A percentile compares a stretch with the other conserved stretches of the same genome.
Evolutionary conservation across 2,797 vertebrate genomes (phyloP).

Genomic region (Sebastes itinus): DNA sequence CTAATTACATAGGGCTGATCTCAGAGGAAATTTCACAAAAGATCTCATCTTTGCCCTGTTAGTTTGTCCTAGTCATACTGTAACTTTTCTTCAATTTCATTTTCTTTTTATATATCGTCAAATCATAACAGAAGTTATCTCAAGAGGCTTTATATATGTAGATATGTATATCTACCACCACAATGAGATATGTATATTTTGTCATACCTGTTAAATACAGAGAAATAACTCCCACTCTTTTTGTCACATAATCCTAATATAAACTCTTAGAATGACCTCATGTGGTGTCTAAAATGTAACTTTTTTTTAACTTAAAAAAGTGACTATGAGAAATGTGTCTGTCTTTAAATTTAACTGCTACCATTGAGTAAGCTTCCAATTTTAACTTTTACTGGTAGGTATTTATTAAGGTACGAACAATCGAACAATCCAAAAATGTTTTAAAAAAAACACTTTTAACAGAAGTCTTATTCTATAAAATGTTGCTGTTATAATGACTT

Average conservation of each 20-base stretch:
- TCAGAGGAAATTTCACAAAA: slow-evolving; percentile 16
- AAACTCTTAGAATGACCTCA: background rate
- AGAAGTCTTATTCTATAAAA: background rate
- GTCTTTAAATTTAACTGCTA: background rate
- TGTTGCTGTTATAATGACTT: too few species aligned
- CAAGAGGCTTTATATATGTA: too few species aligned
- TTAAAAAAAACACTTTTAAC: background rate
- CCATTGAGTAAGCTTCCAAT: background rate
- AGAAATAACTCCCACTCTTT: background rate
- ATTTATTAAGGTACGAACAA: background rate
- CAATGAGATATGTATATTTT: background rate
- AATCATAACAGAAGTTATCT: too few species aligned
- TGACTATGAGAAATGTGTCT: background rate
- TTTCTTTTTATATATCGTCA: too few species aligned
- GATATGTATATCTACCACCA: background rate
- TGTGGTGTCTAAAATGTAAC: background rate
- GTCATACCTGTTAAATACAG: background rate
- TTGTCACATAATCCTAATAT: background rate
- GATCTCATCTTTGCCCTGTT: background rate
- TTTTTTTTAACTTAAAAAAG: background rate
- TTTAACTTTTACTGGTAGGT: background rate
- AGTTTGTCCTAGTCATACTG: background rate
- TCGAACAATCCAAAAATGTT: background rate
- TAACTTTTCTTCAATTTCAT: background rate
- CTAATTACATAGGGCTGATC: background rate